phyloP scores from a whole-genome alignment of 2,113 vertebrate genomes.

The Baryphthengus martii region DNA sequence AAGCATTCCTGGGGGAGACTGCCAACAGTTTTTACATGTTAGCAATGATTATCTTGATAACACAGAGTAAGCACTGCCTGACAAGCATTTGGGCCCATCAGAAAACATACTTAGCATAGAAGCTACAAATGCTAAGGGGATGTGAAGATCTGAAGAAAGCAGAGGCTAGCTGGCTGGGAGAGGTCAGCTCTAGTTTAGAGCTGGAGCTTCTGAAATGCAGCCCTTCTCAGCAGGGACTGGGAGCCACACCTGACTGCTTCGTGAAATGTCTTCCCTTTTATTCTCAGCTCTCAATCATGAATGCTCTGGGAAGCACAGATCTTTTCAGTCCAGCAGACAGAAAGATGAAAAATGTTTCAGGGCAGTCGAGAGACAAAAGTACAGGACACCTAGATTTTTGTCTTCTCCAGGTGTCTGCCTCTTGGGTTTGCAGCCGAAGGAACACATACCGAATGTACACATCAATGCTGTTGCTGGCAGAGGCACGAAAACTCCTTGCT shows the following conservation, averaged over 20 bases:
- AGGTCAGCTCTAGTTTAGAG: background rate
- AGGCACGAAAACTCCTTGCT: background rate
- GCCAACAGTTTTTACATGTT: background rate
- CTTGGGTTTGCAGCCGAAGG: background rate
- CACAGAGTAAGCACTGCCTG: background rate
- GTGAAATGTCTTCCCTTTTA: background rate
- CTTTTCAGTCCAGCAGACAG: background rate
- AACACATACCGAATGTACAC: fast-evolving
- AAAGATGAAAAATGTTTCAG: background rate
- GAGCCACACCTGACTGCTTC: background rate
- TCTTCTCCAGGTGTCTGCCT: background rate
- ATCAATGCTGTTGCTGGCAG: no score
- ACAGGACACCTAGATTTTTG: fast-evolving
- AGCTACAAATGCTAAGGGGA: background rate
- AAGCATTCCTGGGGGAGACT: background rate
- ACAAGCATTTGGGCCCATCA: background rate
- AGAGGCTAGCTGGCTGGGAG: background rate
- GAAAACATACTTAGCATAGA: background rate
- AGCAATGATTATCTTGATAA: background rate
- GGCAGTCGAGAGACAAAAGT: background rate
- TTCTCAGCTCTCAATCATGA: background rate
- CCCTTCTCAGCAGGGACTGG: background rate
- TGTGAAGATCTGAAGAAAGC: background rate
- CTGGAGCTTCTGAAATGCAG: background rate
- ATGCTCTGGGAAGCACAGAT: background rate